phyloP scores from a whole-genome alignment of 2,113 vertebrate genomes.

The Myrmecophaga tridactyla region DNA sequence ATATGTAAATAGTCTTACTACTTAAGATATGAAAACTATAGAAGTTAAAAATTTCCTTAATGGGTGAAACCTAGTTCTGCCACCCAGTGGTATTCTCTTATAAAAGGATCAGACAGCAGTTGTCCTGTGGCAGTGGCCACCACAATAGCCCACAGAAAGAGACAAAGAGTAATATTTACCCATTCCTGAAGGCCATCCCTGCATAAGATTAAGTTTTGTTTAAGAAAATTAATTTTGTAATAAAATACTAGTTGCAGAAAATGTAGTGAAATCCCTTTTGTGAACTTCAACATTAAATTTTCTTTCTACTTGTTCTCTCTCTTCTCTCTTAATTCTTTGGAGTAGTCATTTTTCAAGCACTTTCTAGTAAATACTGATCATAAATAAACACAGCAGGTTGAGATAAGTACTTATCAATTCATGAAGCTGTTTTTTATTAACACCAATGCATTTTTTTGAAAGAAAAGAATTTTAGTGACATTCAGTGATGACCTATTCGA shows the following conservation, averaged over 20 bases:
- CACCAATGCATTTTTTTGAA: not conserved
- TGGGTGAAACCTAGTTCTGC: not conserved
- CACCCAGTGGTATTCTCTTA: not conserved
- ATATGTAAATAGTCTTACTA: conserved; percentile 34
- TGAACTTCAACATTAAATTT: not conserved
- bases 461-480: not conserved
- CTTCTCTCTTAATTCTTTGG: not conserved
- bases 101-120: not conserved
- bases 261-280: not conserved
- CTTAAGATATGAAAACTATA: conserved; percentile 44
- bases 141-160: not conserved
- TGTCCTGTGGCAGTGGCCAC: not conserved
- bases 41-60: conserved; percentile 41
- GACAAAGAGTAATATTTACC: not conserved
- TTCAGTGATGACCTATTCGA: not conserved
- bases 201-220: not conserved
- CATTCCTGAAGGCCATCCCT: not conserved
- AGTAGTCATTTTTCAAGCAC: not conserved
- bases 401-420: not conserved
- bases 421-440: not conserved
- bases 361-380: not conserved
- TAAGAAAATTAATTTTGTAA: not conserved
- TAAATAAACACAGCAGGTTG: too few relatives aligned
- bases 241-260: not conserved
- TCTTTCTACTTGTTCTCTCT: not conserved